Base-by-base conservation (phyloP, 2,888 invertebrate species). In the Fragum whitleyi region DNA sequence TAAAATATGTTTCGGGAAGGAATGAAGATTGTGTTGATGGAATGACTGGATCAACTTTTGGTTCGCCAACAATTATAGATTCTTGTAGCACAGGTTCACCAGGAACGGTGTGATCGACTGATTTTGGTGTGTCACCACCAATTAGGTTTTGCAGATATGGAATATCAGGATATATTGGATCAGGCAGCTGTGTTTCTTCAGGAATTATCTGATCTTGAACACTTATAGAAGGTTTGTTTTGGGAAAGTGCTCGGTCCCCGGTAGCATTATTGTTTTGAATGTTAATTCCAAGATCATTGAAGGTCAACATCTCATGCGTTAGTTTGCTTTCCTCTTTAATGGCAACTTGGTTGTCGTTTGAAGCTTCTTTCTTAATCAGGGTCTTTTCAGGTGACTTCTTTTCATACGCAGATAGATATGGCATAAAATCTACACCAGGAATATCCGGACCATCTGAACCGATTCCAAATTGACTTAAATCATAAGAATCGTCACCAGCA, bases 401-500 rank as follows among this genome's bases (percentile, higher is more conserved):
- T 23, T 57, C 57, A 11, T 21, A 23, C 14, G 23, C 57, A 2
- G 57, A 57, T 21, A 23, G 23, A 23, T 23, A 57, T 21, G 57
- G 57, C 11, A 26, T 14, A n/a, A 47, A 47, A 14, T 47, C 47
- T 19, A 47, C 47, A n/a, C 47, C 47, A n/a, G 47, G 47, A 47
- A 47, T n/a, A 47, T 47, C 14, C n/a, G 16, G 47, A 47, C 47
- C 47, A 9, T 61, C 61, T 19, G 32, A n/a, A 2, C 32, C n/a
- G 19, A 32, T 32, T 7, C 29, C 32, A 32, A 61, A 61, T n/a
- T 61, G 19, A 19, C 28, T 28, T 6, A 61, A n/a, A 19, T 61
- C 61, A n/a, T 21, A 57, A 3, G 21, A 5, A 57, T 57, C 61
- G 42, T 65, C 42, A 42, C 42, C 65, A 65, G 65, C 2, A n/a